Evolutionary conservation across 2,113 vertebrate species (phyloP), one percentile per base, ranked within the genome.

Genomic region (Nymphicus hollandicus): DNA sequence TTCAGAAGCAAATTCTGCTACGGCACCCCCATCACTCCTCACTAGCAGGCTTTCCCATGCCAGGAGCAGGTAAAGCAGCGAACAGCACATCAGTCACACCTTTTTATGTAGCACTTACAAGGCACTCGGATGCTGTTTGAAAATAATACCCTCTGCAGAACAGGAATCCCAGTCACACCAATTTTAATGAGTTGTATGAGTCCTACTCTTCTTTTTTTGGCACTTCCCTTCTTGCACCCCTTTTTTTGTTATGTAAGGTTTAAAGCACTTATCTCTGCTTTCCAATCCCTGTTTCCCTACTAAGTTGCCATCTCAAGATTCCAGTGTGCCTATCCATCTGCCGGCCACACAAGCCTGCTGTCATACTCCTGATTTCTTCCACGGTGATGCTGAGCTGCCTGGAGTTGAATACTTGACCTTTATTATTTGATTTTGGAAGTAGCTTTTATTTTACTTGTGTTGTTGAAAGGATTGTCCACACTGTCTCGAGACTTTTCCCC

Each of bases 21-120:
- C 1, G 2, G 13, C 1, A 1, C 18, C 44, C 41, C 43, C 16
- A 13, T 31, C n/a, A 17, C 49, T 56, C 28, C 35, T 77, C 2
- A 2, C 25, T 13, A n/a, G 12, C 17, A 41, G 53, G 33, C 88
- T 49, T 81, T 68, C 55, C 65, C 66, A 37, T 2, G 7, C 23
- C 66, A 72, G 44, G 5, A 39, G 25, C n/a, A 74, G 41, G 22
- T n/a, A 49, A 39, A 85, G 29, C 55, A 74, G 41, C 11, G 52
- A 70, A 25, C 41, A 87, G 10, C 27, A 24, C 41, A n/a, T 37
- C 31, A 31, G 16, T 44, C 47, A 76, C 29, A 1, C 4, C 9
- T 7, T 31, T 83, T 19, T 9, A 7, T 28, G 64, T n/a, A 47
- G 24, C 16, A 15, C 56, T 28, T 88, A 37, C 19, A 33, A 47